phyloP scores from a whole-genome alignment of 2,888 invertebrate species.

The Biston betularia region DNA sequence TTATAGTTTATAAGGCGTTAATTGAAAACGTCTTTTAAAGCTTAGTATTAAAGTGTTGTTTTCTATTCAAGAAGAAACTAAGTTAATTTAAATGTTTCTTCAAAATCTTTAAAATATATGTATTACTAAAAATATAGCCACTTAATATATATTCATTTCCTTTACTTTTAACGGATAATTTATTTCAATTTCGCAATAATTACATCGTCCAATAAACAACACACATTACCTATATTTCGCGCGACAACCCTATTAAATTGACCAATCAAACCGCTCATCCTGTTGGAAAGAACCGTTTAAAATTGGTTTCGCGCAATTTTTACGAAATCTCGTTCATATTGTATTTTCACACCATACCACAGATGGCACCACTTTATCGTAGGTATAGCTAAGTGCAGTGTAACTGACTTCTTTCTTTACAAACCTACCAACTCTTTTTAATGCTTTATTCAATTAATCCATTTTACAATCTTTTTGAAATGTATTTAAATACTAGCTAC shows the following conservation, averaged over 20 bases:
- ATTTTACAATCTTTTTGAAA: no score
- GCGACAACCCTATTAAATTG: conserved; percentile 50
- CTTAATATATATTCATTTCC: neutral
- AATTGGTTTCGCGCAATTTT: conserved; percentile 62
- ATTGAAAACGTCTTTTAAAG: no score
- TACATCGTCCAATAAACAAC: neutral
- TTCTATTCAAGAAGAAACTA: no score
- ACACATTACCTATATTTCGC: neutral
- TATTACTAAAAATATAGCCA: no score
- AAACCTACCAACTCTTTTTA: no score
- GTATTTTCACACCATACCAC: conserved; percentile 7
- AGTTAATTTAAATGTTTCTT: no score
- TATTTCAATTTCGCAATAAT: neutral
- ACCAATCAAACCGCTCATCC: conserved; percentile 67
- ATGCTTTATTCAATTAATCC: no score
- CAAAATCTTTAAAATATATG: no score
- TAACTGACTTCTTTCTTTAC: no score
- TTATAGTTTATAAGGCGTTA: no score
- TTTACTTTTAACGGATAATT: neutral
- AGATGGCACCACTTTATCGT: neutral
- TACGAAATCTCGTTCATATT: conserved; percentile 40
- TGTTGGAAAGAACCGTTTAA: conserved; percentile 65
- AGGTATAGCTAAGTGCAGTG: neutral
- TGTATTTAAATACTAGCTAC: no score
- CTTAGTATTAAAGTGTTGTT: no score